Base-by-base conservation (phyloP, 2,888 invertebrate species). In the Lamproptera curius region DNA sequence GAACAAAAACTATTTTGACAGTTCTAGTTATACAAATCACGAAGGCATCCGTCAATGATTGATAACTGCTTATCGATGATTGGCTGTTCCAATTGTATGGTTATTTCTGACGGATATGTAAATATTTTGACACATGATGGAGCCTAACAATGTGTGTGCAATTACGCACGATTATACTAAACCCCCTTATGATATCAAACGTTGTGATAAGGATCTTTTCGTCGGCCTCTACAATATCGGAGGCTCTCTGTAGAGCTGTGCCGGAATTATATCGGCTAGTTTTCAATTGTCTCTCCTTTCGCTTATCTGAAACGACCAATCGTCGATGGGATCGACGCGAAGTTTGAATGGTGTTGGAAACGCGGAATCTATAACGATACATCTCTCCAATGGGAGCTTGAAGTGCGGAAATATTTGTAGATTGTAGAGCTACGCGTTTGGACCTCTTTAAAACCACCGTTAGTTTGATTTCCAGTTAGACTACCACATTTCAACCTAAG, bases 271-370 rank as follows among this genome's bases (percentile, higher is more conserved):
- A 28, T 26, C 8, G 37, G 42, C 16, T 39, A 28, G 39, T 39
- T 43, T 38, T 39, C 48, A 43, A 42, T 42, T 39, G 48, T 43
- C 48, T 48, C 39, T 42, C 48, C 31, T 47, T 39, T 35, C 16
- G 39, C 42, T 48, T 48, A 48, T 48, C 48, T 48, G 34, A 43
- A 39, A 34, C 26, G 23, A n/a, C 28, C 28, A 42, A 48, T 42
- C 38, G 26, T 38, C n/a, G 26, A 48, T 17, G 16, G 33, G 23
- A 33, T 14, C 26, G 23, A 20, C 1, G 46, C n/a, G 41, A 33
- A 16, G 23, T 36, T 33, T 26, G 38, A 38, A 48, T 42, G 9
- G 42, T 48, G 31, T 15, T 33, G 16, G 42, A 33, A 48, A 34
- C 38, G 11, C 9, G 23, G 38, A 16, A 23, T 35, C 43, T n/a